Evolutionary conservation across 2,113 vertebrate species (phyloP).

Genomic region (Poicephalus meyeri): DNA sequence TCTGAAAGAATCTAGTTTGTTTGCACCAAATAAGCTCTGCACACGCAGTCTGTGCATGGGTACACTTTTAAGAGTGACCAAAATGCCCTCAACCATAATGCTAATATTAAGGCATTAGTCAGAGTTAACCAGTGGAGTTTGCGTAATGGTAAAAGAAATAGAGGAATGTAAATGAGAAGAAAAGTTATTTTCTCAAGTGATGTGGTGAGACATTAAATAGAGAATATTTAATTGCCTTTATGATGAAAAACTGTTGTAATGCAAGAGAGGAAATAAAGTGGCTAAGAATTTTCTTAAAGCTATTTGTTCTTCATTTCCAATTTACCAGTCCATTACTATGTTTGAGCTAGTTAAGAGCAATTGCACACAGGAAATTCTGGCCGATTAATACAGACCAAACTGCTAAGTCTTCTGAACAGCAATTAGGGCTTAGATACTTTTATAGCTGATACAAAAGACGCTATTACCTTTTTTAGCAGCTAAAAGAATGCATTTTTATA

Average conservation of each 20-base stretch:
- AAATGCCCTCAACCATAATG: neutral
- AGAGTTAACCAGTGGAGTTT: neutral
- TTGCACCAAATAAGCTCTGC: neutral
- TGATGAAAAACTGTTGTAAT: neutral
- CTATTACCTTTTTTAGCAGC: neutral
- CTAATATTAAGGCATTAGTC: neutral
- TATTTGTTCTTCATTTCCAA: conserved; percentile 10
- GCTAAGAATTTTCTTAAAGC: neutral
- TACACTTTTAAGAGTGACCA: neutral
- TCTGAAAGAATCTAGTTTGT: neutral
- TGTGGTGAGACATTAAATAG: neutral
- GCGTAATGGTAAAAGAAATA: neutral
- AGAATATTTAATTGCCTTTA: conserved; percentile 1
- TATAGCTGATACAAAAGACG: neutral
- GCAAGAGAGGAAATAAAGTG: neutral
- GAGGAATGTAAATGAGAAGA: neutral
- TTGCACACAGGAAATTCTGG: neutral
- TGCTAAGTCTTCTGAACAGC: neutral
- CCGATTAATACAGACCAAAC: neutral
- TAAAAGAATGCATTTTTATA: neutral
- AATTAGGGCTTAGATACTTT: neutral
- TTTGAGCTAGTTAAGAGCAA: conserved; percentile 16
- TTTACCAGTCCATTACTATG: neutral
- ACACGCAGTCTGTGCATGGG: neutral
- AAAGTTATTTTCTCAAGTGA: neutral